Evolutionary conservation across 2,888 invertebrate species (phyloP), one percentile per base, ranked within the genome.

Genomic region (Cephus rjabovi): DNA sequence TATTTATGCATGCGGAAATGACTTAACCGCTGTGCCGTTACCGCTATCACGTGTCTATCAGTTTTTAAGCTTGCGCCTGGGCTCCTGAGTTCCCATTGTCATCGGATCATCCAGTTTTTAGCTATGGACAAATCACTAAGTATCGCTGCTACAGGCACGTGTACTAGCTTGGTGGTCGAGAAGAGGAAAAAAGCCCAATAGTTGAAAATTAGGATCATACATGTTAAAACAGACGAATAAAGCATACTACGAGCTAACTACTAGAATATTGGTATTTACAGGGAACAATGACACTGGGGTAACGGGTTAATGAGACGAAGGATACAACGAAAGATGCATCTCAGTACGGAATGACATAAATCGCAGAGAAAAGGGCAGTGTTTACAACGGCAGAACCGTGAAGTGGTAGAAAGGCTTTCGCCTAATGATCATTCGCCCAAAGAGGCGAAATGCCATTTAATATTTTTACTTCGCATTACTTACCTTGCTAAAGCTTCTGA

Each of bases 1-100:
- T 74, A 35, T 35, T 74, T 74, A 74, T 74, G 74, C 74, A 74
- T 34, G 74, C 35, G 74, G 74, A 74, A 74, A 74, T 74, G 74
- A 74, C 74, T 74, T 74, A 34, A 74, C 74, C 37, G 74, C 23
- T 34, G 12, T 34, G 35, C 35, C 74, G n/a, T 12, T 12, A 35
- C n/a, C 23, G 74, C 74, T 74, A 34, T 35, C 74, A 74, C 35
- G 74, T 23, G 74, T 35, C 35, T 74, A 34, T 11, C 3, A 30
- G 34, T 35, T 74, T 74, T 34, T 34, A 74, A 34, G 34, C 71
- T 9, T 71, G 71, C 71, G 35, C 37, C 23, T 30, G 35, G 23
- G 1, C 23, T 11, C 6, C 15, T 23, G 31, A 71, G 11, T 34
- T 23, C 12, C 33, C 12, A 71, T 71, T 71, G 12, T 71, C 71